Evolutionary conservation across 1,140 invertebrate genomes (phyloP).

Genomic region (Pseudachorutes palmiensis): DNA sequence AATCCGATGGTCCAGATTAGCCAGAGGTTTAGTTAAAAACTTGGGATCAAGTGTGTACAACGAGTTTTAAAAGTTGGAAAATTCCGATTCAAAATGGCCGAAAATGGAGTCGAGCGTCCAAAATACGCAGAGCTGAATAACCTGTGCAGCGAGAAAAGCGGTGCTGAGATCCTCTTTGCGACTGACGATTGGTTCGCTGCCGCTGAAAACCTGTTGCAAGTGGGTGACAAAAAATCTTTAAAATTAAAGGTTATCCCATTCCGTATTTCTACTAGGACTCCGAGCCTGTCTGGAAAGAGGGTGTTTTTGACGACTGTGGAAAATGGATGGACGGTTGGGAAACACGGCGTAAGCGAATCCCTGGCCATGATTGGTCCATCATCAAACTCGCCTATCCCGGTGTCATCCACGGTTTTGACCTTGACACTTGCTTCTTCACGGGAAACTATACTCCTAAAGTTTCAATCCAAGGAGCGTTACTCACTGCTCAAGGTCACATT

Average conservation of each 20-base stretch:
- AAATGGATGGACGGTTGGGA: conserved; percentile 69
- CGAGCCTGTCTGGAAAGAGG: conserved; percentile 51
- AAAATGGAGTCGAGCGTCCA: conserved; percentile 13
- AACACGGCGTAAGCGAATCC: conserved; percentile 53
- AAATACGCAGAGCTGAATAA: conserved; percentile 40
- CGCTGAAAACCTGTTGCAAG: conserved; percentile 56
- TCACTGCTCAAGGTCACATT: conserved; percentile 46
- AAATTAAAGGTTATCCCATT: neutral
- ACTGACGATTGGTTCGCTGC: conserved; percentile 61
- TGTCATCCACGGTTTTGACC: conserved; percentile 51
- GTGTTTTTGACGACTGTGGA: conserved; percentile 55
- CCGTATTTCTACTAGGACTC: conserved; percentile 39
- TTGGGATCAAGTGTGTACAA: too few species aligned
- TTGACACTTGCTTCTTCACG: conserved; percentile 59
- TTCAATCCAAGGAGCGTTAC: conserved; percentile 54
- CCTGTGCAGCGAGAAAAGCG: conserved; percentile 44
- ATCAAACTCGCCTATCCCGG: conserved; percentile 53
- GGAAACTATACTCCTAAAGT: conserved; percentile 58
- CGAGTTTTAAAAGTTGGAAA: neutral
- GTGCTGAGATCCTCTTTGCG: conserved; percentile 54
- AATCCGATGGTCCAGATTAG: too few species aligned
- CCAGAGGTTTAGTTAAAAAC: too few species aligned
- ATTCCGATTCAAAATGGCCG: neutral
- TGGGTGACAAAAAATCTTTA: conserved; percentile 39
- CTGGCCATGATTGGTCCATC: conserved; percentile 59